Evolutionary conservation across 2,797 vertebrate genomes (phyloP), one percentile per base, ranked within the genome.

Genomic region (Bovichtus variegatus): DNA sequence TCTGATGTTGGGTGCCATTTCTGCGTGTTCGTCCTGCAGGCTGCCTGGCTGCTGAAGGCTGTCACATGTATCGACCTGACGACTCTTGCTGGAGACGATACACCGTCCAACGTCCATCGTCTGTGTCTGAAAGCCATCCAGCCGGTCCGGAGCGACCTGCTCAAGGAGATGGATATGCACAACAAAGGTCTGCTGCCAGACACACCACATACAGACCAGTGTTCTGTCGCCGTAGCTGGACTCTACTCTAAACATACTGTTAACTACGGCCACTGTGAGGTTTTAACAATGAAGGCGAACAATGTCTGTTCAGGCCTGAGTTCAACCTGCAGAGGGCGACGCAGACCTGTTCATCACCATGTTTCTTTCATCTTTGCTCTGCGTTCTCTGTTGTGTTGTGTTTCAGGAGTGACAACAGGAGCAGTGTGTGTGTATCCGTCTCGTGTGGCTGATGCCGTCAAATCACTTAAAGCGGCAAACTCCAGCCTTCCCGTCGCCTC

Each of bases 11-110:
- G 29, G 8, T 6, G 19, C 12, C 1, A 38, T 57, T 15, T 34
- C 10, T 8, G 5, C 50, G 6, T 43, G 23, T 57, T 16, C 58
- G 9, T 62, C 8, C n/a, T 75, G 40, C 79, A 99, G 98, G 96
- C 96, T 2, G 98, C 97, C 25, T 99, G 98, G 98, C 94, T 97
- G 44, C 91, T 99, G 87, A 97, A 95, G 80, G 97, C 97, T 1
- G 94, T 97, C 63, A 97, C 97, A 1, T 98, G 96, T 69, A 97
- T 99, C 2, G 98, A 99, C 89, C 95, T 99, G 80, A 99, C 98
- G 1, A 97, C 98, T 0, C 96, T 99, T 19, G 94, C 96, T 0
- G 98, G 98, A 0, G 97, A 99, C 13, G 98, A 99, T 62, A 97
- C 97, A 0, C 90, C 96, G 2, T 97, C 96, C 63, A 99, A 97